A percentile compares a stretch with the other conserved stretches of the same genome.
Conservation (phyloP, 2,888 invertebrate genomes). For the Kuschelorhynchus macadamiae region DNA sequence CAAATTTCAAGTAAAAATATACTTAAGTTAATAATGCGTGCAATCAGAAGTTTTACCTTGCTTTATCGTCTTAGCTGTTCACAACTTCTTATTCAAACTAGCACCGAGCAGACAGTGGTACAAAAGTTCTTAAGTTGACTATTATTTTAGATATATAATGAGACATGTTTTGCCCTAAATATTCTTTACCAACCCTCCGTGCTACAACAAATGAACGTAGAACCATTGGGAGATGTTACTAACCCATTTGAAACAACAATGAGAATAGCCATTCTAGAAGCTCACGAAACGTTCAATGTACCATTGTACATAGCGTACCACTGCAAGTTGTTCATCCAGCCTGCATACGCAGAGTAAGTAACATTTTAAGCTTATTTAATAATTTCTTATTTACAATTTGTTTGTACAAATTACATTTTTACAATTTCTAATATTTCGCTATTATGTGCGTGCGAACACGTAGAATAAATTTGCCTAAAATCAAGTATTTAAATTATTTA, state of each 20-base stretch:
- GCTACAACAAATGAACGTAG: slow-evolving; percentile 76
- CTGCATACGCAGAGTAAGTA: slow-evolving; percentile 80
- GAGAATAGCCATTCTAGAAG: slow-evolving; percentile 80
- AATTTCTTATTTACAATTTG: slow-evolving; percentile 4
- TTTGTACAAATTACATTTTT: no score
- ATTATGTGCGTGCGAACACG: no score
- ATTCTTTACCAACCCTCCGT: slow-evolving; percentile 82
- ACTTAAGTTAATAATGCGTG: no score
- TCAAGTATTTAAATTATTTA: no score
- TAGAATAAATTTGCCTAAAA: no score
- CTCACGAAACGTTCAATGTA: slow-evolving; percentile 81
- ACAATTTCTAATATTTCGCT: no score
- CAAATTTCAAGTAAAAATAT: no score
- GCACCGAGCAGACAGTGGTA: no score
- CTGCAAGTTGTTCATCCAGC: slow-evolving; percentile 81
- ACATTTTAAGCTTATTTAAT: not conserved
- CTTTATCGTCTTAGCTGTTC: no score
- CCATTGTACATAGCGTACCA: slow-evolving; percentile 87
- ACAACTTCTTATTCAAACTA: no score
- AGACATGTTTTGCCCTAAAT: slow-evolving; percentile 82
- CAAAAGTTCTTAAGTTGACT: no score
- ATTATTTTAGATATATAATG: slow-evolving; percentile 79
- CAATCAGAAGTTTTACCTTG: no score
- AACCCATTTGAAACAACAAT: slow-evolving; percentile 85
- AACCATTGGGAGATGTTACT: slow-evolving; percentile 76